A percentile compares a stretch with the other conserved stretches of the same genome.
Conservation (phyloP, 2,113 vertebrate genomes). For the Pituophis catenifer region DNA sequence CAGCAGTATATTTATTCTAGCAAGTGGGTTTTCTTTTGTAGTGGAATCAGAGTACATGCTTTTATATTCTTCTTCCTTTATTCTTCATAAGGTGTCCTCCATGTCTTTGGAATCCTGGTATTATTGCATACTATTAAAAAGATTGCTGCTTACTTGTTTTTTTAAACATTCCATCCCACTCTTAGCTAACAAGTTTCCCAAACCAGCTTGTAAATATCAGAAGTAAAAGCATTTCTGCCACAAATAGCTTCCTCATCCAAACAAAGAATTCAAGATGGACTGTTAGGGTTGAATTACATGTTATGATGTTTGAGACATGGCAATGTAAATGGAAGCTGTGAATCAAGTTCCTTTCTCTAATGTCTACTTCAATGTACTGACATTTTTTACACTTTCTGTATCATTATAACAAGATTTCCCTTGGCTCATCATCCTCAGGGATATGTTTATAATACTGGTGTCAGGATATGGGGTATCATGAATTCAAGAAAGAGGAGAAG, state of each 20-base stretch:
- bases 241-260: not conserved
- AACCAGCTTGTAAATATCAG: not conserved
- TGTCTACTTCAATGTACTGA: not conserved
- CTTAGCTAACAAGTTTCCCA: not conserved
- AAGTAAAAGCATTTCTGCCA: not conserved
- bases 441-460: not conserved
- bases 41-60: not conserved
- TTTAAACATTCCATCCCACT: not conserved
- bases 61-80: not conserved
- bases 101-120: constrained; percentile 7
- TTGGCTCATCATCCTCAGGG: not conserved
- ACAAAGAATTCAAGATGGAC: not conserved
- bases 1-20: not conserved
- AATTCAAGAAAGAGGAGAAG: not conserved
- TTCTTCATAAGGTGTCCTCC: constrained; percentile 1
- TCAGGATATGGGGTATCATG: not conserved
- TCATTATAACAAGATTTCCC: not conserved
- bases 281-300: not conserved
- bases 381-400: not conserved
- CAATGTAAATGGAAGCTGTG: not conserved
- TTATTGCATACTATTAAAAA: not conserved
- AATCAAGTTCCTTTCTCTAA: constrained; percentile 11
- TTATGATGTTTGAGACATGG: not conserved
- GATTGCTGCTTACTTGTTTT: not conserved
- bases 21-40: not conserved